Conservation (phyloP, 2,888 invertebrate genomes). For the Cerceris ruficornis region DNA sequence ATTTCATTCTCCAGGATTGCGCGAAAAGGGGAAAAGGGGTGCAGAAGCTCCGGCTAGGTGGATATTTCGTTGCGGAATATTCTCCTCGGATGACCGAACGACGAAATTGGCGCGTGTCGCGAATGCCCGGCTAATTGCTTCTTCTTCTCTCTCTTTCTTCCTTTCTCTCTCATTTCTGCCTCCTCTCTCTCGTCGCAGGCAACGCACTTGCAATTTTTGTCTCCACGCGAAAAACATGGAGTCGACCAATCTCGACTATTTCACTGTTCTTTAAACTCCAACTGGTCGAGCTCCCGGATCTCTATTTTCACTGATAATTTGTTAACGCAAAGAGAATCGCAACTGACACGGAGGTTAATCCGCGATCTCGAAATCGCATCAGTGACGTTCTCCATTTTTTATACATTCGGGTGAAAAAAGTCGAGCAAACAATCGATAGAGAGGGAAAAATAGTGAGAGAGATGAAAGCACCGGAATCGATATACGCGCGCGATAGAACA, state of each 20-base stretch:
- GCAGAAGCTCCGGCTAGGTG: neutral
- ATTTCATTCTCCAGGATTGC: slow-evolving; percentile 76
- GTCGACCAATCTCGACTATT: too few relatives aligned
- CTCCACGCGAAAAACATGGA: neutral
- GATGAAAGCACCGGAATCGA: slow-evolving; percentile 44
- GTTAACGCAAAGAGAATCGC: too few relatives aligned
- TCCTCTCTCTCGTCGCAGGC: neutral
- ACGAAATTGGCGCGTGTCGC: slow-evolving; percentile 58
- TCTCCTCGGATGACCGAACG: slow-evolving; percentile 61
- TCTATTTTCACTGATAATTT: too few relatives aligned
- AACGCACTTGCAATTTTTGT: neutral
- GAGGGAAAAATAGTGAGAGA: slow-evolving; percentile 22
- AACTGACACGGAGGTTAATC: too few relatives aligned
- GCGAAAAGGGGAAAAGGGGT: slow-evolving; percentile 8
- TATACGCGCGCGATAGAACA: slow-evolving; percentile 30
- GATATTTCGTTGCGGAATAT: neutral
- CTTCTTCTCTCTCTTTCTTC: neutral
- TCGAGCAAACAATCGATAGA: slow-evolving; percentile 31
- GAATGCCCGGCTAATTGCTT: slow-evolving; percentile 43
- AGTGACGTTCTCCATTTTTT: too few relatives aligned
- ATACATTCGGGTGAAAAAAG: slow-evolving; percentile 24
- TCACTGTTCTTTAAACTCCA: too few relatives aligned
- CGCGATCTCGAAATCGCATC: too few relatives aligned
- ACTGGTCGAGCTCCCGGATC: too few relatives aligned
- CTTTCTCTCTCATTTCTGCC: neutral